Percentiles rank a stretch among this genome's conserved stretches.
Evolutionary conservation across 1,140 invertebrate species (phyloP).

Genomic region (Polypedilum vanderplanki): DNA sequence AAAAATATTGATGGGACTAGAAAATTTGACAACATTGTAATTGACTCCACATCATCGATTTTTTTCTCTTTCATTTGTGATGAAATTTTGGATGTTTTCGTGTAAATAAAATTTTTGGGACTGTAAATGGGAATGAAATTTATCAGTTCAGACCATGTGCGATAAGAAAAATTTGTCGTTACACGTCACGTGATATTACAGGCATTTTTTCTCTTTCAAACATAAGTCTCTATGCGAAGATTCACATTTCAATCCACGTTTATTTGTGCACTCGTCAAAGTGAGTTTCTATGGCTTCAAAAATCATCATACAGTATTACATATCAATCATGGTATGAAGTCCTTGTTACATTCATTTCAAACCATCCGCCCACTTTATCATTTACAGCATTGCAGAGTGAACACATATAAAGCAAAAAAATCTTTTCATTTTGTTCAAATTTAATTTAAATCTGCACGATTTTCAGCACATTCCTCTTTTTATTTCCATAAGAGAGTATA

Average conservation of each 20-base stretch:
- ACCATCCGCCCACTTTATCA: constrained; percentile 7
- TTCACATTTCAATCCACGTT: constrained; percentile 5
- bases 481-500: neutral
- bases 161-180: neutral
- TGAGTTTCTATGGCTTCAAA: neutral
- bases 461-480: neutral
- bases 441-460: constrained; percentile 18
- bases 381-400: constrained; percentile 3
- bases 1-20: neutral
- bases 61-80: neutral
- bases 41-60: constrained; percentile 1
- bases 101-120: neutral
- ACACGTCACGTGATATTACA: constrained; percentile 4
- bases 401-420: neutral
- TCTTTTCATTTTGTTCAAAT: constrained; percentile 5
- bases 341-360: neutral
- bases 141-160: neutral
- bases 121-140: neutral
- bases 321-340: neutral
- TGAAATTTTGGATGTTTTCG: neutral
- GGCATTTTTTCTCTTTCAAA: neutral
- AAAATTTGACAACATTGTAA: constrained; percentile 1
- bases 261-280: neutral
- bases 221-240: neutral
- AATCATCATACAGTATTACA: neutral